Conservation (phyloP, 2,797 vertebrate genomes). For the Brachyrhaphis roseni region DNA sequence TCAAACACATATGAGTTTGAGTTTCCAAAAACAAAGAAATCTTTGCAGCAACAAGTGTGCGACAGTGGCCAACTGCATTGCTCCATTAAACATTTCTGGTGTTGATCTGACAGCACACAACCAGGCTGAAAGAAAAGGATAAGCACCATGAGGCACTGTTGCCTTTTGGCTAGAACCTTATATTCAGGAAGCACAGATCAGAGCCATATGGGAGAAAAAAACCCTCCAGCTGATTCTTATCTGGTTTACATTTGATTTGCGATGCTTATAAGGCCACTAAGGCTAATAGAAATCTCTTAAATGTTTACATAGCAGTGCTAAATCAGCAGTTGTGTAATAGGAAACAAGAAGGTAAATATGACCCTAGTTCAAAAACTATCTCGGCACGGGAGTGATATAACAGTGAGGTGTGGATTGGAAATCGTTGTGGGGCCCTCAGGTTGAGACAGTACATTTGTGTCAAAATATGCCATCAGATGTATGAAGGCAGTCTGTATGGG, state of each 20-base stretch:
- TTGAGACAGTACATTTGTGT: slow-evolving; percentile 37
- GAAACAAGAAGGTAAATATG: slow-evolving; percentile 60
- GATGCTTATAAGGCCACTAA: slow-evolving; percentile 57
- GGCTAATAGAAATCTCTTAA: slow-evolving; percentile 61
- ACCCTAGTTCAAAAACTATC: slow-evolving; percentile 19
- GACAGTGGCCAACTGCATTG: slow-evolving; percentile 34
- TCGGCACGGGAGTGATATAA: slow-evolving; percentile 24
- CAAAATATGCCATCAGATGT: slow-evolving; percentile 48
- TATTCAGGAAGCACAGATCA: slow-evolving; percentile 73
- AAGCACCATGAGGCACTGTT: slow-evolving; percentile 37
- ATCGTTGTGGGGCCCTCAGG: slow-evolving; percentile 22
- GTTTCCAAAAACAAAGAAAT: background rate
- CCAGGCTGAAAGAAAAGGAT: slow-evolving; percentile 45
- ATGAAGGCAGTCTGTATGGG: slow-evolving; percentile 38
- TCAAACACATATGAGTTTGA: background rate
- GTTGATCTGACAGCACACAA: slow-evolving; percentile 46
- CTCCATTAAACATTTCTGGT: slow-evolving; percentile 42
- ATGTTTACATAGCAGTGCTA: slow-evolving; percentile 64
- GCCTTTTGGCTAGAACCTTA: slow-evolving; percentile 56
- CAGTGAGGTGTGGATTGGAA: slow-evolving; percentile 38
- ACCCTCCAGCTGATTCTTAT: slow-evolving; percentile 71
- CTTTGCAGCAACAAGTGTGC: slow-evolving; percentile 48
- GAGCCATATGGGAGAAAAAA: slow-evolving; percentile 54
- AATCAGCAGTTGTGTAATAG: slow-evolving; percentile 63
- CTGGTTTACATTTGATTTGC: slow-evolving; percentile 75